Evolutionary conservation across 2,888 invertebrate species (phyloP).

Genomic region (Clanis bilineata): DNA sequence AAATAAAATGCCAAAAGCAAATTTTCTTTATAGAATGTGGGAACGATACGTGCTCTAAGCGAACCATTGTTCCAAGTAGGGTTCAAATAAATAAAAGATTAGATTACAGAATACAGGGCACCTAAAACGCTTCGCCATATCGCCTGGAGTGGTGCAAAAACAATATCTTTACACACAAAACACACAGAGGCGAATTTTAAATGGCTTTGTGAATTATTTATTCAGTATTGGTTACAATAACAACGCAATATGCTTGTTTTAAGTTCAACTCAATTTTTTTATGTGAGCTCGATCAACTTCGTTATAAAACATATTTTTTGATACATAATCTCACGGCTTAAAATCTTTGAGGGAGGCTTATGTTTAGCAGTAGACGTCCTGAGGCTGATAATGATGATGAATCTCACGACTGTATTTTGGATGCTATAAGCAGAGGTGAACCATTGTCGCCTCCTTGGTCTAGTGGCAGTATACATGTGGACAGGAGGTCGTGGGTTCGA

Average conservation of each 20-base stretch:
- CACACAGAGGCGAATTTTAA: conserved; percentile 32
- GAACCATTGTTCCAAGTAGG: conserved; percentile 19
- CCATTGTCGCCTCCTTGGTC: no score
- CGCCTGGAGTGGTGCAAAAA: conserved; percentile 39
- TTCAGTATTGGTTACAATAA: conserved; percentile 22
- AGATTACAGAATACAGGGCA: conserved; percentile 38
- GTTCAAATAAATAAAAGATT: conserved; percentile 46
- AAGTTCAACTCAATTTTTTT: no score
- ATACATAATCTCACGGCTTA: no score
- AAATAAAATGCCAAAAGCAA: neutral
- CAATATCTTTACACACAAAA: conserved; percentile 26
- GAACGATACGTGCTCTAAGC: neutral
- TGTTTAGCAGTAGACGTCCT: no score
- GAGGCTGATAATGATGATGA: no score
- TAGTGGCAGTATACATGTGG: no score
- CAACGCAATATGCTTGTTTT: neutral
- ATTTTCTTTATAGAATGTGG: neutral
- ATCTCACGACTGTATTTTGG: no score
- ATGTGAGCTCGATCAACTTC: no score
- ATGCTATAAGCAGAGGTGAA: no score
- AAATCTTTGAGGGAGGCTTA: no score
- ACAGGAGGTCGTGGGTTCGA: no score
- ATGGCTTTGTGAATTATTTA: conserved; percentile 40
- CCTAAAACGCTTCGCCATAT: conserved; percentile 35
- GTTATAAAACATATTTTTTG: no score